Base-by-base conservation (phyloP, 2,888 invertebrate genomes). In the Latrodectus elegans region DNA sequence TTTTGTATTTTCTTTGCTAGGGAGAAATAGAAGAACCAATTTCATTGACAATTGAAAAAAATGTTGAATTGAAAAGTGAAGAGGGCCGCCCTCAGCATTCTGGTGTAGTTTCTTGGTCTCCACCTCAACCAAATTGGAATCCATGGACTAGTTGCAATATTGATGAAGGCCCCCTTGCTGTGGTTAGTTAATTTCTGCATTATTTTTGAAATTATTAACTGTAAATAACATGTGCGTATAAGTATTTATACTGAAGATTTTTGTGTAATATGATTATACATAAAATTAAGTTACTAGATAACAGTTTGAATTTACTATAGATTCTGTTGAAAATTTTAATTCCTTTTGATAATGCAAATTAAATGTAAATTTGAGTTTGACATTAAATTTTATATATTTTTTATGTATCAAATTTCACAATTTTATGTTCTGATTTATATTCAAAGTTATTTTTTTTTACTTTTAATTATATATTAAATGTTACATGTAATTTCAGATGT, bases 131-230 rank as follows among this genome's bases (percentile, higher is more conserved):
- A 8, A 99, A 99, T 92, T 99, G 99, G 99, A 98, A 99, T 92
- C 96, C 98, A 0, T 99, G 99, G 99, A 95, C 95, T 17, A 96
- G 95, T 0, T 97, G 97, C 91, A 99, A 99, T 92, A 98, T 99
- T 91, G 97, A 99, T 91, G 99, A 99, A 92, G 98, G 98, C 8
- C 93, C 93, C 17, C 91, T 94, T 75, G 93, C 94, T 55, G 90
- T 91, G 65, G 93, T 94, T 87, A 89, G 91, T 38, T 38, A 52
- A 10, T 64, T 77, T 76, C 51, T 17, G 14, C 12, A 72, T n/a
- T 72, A 9, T 22, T 12, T 8, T 26, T n/a, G 6, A n/a, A 60
- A 15, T 11, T 60, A 60, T 11, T 38, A 22, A 22, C 9, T 22
- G 6, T 68, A 22, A 15, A 15, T 68, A 4, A 14, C 17, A 6